Percentiles rank a stretch among this genome's conserved stretches.
These are phyloP conservation scores for Diadegma fenestrale DNA, from an alignment of 2,888 invertebrate species.

Conservation along the genomic window DNA sequence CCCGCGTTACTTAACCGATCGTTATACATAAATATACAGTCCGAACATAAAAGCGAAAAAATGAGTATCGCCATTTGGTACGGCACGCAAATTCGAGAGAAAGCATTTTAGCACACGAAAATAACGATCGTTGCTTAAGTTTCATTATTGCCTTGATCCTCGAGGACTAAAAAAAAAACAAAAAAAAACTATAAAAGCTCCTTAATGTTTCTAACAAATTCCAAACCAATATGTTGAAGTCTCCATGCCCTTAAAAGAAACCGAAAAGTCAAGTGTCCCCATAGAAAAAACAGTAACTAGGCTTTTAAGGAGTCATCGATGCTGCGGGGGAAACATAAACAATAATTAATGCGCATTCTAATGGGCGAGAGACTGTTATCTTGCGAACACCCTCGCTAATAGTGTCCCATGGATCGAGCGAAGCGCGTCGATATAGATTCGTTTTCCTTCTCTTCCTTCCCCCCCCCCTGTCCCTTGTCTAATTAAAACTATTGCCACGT, in stretches of 20 bases:
- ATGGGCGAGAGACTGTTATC: slow-evolving; percentile 52
- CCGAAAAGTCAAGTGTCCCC: background rate
- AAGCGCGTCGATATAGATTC: slow-evolving; percentile 61
- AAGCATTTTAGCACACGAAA: background rate
- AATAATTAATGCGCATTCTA: slow-evolving; percentile 68
- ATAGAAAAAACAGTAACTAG: background rate
- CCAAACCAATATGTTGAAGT: background rate
- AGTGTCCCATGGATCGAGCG: slow-evolving; percentile 53
- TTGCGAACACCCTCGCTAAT: slow-evolving; percentile 64
- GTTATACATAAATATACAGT: slow-evolving; percentile 5
- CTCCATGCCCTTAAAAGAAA: background rate
- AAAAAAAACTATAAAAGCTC: background rate
- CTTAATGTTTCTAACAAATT: background rate
- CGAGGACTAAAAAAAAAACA: background rate
- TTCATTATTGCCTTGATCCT: background rate
- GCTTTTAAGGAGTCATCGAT: background rate
- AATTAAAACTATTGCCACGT: slow-evolving; percentile 66
- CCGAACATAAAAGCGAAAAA: background rate
- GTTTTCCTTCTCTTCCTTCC: slow-evolving; percentile 1
- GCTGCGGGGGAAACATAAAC: slow-evolving; percentile 14
- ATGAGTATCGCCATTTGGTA: background rate
- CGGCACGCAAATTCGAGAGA: background rate
- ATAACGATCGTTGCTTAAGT: background rate
- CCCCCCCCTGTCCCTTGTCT: slow-evolving; percentile 11
- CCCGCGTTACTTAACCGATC: background rate